Percentiles rank a stretch among this genome's conserved stretches.
Evolutionary conservation across 2,113 vertebrate genomes (phyloP).

Genomic region (Beaufortia kweichowensis): DNA sequence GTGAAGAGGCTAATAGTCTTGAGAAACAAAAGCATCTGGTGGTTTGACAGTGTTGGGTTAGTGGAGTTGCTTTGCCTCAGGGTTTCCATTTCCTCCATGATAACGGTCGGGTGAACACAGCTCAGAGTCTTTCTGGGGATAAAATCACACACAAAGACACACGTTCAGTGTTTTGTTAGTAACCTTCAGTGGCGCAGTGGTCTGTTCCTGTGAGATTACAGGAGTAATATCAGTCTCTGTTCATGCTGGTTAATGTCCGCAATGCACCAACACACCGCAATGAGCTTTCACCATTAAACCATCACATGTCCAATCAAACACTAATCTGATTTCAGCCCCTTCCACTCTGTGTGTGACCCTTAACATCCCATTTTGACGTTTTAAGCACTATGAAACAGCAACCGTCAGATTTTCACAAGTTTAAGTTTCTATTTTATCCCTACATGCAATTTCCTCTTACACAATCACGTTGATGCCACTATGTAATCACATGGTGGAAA

Average conservation of each 20-base stretch:
- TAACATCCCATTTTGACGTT: neutral
- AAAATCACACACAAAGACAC: conserved; percentile 30
- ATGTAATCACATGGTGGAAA: neutral
- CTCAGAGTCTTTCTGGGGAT: conserved; percentile 2
- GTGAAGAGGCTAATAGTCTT: neutral
- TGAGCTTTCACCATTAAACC: neutral
- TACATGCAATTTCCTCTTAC: neutral
- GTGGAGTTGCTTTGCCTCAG: neutral
- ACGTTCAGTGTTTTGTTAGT: conserved; percentile 18
- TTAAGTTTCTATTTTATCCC: neutral
- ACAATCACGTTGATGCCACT: neutral
- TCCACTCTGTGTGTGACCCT: neutral
- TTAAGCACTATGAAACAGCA: neutral
- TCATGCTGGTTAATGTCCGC: neutral
- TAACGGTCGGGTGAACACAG: conserved; percentile 16
- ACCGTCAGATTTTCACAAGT: neutral
- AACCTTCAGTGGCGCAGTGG: conserved; percentile 2
- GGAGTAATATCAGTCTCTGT: neutral
- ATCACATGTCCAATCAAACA: neutral
- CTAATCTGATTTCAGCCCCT: neutral
- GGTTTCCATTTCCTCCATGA: conserved; percentile 36
- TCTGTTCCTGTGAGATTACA: too few species aligned
- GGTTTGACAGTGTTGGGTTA: conserved; percentile 8
- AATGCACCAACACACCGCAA: neutral
- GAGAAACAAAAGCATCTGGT: conserved; percentile 17